Evolutionary conservation across 2,888 invertebrate species (phyloP).

Genomic region (Apantesis nais): DNA sequence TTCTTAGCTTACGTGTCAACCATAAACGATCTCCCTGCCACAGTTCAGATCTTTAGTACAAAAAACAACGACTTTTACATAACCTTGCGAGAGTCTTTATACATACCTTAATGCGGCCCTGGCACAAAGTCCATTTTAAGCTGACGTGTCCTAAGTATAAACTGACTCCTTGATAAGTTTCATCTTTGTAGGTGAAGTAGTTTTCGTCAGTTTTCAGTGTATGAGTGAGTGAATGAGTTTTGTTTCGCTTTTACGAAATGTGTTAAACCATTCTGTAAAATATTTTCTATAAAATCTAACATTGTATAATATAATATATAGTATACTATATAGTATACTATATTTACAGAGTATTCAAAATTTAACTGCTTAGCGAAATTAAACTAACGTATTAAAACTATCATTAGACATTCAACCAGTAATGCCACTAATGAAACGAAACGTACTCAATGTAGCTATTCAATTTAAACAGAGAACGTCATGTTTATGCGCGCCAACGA

Average conservation of each 20-base stretch:
- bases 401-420: constrained; percentile 28
- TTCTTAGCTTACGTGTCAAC: background rate
- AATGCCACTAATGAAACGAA: constrained; percentile 43
- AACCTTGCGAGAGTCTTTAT: background rate
- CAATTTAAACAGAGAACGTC: constrained; percentile 26
- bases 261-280: background rate
- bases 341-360: background rate
- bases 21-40: background rate
- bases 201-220: background rate
- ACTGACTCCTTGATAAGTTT: background rate
- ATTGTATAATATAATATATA: background rate
- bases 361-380: background rate
- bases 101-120: background rate
- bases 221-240: background rate
- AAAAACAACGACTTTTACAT: background rate
- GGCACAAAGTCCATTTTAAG: background rate
- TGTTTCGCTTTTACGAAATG: background rate
- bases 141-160: background rate
- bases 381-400: background rate
- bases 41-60: background rate
- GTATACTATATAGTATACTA: too few relatives aligned
- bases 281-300: background rate
- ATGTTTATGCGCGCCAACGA: constrained; percentile 24
- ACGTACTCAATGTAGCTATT: constrained; percentile 30
- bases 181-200: background rate